Percentiles rank a stretch among this genome's conserved stretches.
Evolutionary conservation across 2,113 vertebrate genomes (phyloP).

Genomic region (Stigmatopora argus): DNA sequence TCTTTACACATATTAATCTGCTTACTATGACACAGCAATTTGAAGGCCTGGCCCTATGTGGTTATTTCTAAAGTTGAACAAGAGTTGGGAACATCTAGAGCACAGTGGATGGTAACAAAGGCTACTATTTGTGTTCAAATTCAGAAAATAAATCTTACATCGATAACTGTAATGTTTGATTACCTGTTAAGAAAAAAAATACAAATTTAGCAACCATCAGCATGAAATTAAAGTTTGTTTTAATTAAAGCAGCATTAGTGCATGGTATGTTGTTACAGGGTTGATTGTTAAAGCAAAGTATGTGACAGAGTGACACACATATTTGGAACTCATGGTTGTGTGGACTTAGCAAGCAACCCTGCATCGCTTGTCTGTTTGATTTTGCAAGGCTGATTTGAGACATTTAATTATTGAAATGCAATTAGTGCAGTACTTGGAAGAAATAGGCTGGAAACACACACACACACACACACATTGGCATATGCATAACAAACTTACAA

Average conservation of each 20-base stretch:
- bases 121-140: too few species aligned
- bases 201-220: conserved; percentile 7
- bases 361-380: conserved; percentile 24
- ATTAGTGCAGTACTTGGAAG: conserved; percentile 49
- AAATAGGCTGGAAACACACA: conserved; percentile 30
- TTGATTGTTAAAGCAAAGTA: not conserved
- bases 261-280: not conserved
- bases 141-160: too few species aligned
- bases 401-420: conserved; percentile 65
- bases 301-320: not conserved
- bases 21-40: conserved; percentile 33
- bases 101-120: conserved; percentile 33
- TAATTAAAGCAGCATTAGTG: conserved; percentile 9
- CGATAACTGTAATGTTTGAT: too few species aligned
- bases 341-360: conserved; percentile 2
- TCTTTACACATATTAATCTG: conserved; percentile 9
- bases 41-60: conserved; percentile 32
- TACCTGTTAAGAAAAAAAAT: too few species aligned
- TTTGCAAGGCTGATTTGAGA: conserved; percentile 43
- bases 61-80: conserved; percentile 36
- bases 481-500: not conserved
- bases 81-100: conserved; percentile 31
- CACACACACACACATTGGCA: conserved; percentile 17
- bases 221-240: conserved; percentile 11
- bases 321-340: not conserved